Evolutionary conservation across 2,797 vertebrate genomes (phyloP), one percentile per base, ranked within the genome.

Genomic region (Heliangelus exortis): DNA sequence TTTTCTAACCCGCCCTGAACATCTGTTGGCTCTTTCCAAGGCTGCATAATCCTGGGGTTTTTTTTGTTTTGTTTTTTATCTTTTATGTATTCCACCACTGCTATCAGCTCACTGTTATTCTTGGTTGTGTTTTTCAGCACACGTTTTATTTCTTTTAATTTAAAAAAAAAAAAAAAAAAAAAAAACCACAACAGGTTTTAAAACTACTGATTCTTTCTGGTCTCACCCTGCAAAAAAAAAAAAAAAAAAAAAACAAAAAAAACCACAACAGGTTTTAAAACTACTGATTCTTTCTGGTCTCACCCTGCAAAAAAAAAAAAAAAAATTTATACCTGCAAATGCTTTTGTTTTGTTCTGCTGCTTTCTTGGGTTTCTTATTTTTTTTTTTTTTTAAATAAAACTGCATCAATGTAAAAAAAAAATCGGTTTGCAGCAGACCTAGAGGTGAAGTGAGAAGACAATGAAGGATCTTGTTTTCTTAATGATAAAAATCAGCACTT

Each of bases 1-100:
- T 97, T 96, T 97, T 95, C 95, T 95, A 96, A 97, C 95, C 96
- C 95, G 74, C 96, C 95, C 95, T 75, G 95, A 97, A 97, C 95
- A 97, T 96, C 96, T 97, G 96, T 93, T 96, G 95, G 95, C 91
- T 94, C 87, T 95, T 97, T 97, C 77, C 36, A 45, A 96, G 80
- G 84, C 95, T 96, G 92, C 89, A 97, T 95, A 96, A 97, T 96
- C 89, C 91, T 63, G 61, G 8, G 22, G 50, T 26, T 51, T 51
- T 50, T 25, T 50, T 22, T 89, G 93, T 92, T 81, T 69, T 34
- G 13, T 41, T 41, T 41, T 41, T 41, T 41, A 41, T 10, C 87
- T 92, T 85, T 95, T 77, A 92, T 90, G 87, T 95, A 93, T 87
- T 91, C 92, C 71, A 80, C 92, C 71, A 80, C 57, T 91, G 92